A percentile compares a stretch with the other conserved stretches of the same genome.
Conservation (phyloP, 2,113 vertebrate species). For the Bagarius yarrelli region DNA sequence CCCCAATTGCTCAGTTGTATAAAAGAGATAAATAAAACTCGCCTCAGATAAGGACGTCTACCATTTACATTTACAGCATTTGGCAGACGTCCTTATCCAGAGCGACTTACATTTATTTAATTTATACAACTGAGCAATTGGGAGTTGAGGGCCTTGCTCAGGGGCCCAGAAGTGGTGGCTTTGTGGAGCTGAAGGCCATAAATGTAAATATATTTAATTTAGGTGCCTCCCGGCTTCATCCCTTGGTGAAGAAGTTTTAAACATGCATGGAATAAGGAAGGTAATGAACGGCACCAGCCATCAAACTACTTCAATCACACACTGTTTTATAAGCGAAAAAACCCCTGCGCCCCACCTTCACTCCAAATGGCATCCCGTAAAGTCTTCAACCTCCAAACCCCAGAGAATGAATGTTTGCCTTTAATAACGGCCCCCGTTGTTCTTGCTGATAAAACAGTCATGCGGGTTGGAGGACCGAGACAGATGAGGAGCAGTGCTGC, state of each 20-base stretch:
- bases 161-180: too few species aligned
- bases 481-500: constrained; percentile 45
- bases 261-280: not conserved
- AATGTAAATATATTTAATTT: too few species aligned
- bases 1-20: too few species aligned
- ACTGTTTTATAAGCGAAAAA: constrained; percentile 28
- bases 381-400: constrained; percentile 8
- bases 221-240: not conserved
- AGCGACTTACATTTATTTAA: too few species aligned
- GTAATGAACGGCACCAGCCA: not conserved
- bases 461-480: constrained; percentile 42
- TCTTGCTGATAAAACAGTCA: constrained; percentile 53
- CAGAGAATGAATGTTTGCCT: constrained; percentile 56
- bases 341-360: not conserved
- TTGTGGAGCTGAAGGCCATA: too few species aligned
- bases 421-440: constrained; percentile 53
- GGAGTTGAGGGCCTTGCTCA: too few species aligned
- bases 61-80: too few species aligned
- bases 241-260: not conserved
- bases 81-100: too few species aligned
- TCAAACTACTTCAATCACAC: constrained; percentile 8
- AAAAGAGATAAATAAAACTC: too few species aligned
- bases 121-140: too few species aligned
- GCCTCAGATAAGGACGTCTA: too few species aligned
- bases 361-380: constrained; percentile 40